phyloP scores from a whole-genome alignment of 2,888 invertebrate species.

The Drosophila kuntzei region DNA sequence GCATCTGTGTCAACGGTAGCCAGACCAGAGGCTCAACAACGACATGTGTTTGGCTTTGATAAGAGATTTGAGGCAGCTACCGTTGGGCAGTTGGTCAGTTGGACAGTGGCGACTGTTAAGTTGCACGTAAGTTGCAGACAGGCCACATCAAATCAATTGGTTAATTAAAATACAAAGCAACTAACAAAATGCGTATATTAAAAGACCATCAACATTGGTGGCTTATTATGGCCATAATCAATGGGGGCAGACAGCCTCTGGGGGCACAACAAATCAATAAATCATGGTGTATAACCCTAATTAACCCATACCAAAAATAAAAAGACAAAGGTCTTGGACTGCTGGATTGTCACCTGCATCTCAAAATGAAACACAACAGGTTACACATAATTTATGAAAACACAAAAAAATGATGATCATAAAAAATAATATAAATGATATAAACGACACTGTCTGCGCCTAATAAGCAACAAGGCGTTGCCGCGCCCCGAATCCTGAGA shows the following conservation, averaged over 20 bases:
- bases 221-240: slow-evolving; percentile 65
- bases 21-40: slow-evolving; percentile 27
- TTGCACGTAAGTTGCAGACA: slow-evolving; percentile 46
- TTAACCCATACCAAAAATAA: slow-evolving; percentile 58
- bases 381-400: slow-evolving; percentile 69
- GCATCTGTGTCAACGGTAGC: slow-evolving; percentile 69
- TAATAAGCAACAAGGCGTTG: slow-evolving; percentile 72
- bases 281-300: slow-evolving; percentile 73
- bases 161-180: slow-evolving; percentile 69
- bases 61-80: slow-evolving; percentile 58
- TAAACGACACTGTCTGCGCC: slow-evolving; percentile 80
- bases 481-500: slow-evolving; percentile 60
- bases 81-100: slow-evolving; percentile 22
- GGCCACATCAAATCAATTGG: slow-evolving; percentile 35
- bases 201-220: slow-evolving; percentile 56
- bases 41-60: slow-evolving; percentile 71
- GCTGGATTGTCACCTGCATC: slow-evolving; percentile 69
- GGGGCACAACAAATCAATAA: slow-evolving; percentile 65
- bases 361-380: slow-evolving; percentile 52
- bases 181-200: slow-evolving; percentile 58
- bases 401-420: slow-evolving; percentile 55
- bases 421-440: slow-evolving; percentile 82
- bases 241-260: slow-evolving; percentile 40
- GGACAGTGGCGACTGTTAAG: background rate
- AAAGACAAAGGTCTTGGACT: slow-evolving; percentile 17